Evolutionary conservation across 2,797 vertebrate genomes (phyloP), one percentile per base, ranked within the genome.

Genomic region (Myotis myotis): DNA sequence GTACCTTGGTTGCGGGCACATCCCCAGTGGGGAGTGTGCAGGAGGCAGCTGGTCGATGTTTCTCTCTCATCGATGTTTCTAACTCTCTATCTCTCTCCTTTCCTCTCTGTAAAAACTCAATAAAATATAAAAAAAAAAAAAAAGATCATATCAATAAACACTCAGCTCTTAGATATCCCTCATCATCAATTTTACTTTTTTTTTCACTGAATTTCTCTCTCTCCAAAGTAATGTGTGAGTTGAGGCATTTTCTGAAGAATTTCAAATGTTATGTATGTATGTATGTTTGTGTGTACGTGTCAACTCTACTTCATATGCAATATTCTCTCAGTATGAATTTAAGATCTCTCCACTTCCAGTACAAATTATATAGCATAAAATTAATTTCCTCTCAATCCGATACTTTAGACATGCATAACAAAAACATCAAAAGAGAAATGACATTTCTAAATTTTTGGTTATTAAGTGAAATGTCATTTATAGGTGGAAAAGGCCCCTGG

Each of bases 161-260:
- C 8, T 36, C 23, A 64, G 16, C 25, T 88, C 30, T 74, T 92
- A 87, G 88, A 9, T 51, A 38, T 23, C 44, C 19, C 62, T 87
- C 72, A 41, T 44, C 68, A 36, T 55, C 33, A 75, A 4, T 81
- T 75, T 66, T 70, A 49, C 17, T 66, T 10, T 72, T 38, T 80
- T 62, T 8, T 72, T 38, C 71, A 51, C 44, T 81, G 23, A 82
- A 51, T 76, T 85, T 85, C 22, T 44, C 8, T 71, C 15, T 85
- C 17, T 82, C 68, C 25, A 88, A 64, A 68, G n/a, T 85, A 76
- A 94, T 60, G 5, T 57, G 51, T 3, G 19, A 9, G 10, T 71
- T 84, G 25, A 76, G 86, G 22, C 3, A 83, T 68, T 82, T 94
- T 93, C 44, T 94, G n/a, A 5, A 80, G 60, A 82, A 19, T 81